These are phyloP conservation scores for Linnaemya vulpina DNA, from an alignment of 2,888 invertebrate species.

Conservation along the genomic window DNA sequence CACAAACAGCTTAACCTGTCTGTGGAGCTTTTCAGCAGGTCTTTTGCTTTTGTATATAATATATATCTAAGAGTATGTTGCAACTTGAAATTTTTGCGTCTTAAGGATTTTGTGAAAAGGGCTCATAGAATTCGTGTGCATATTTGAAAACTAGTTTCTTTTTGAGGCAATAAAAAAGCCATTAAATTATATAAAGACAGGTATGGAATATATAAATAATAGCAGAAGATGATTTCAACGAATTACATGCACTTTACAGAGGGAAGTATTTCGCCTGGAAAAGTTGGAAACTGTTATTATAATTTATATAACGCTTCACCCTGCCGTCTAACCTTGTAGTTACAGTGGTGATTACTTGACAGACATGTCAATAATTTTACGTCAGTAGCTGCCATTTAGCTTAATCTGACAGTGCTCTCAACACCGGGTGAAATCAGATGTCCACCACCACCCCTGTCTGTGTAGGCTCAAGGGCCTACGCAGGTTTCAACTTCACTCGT, in stretches of 20 bases:
- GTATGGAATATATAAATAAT: background rate
- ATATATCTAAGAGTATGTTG: background rate
- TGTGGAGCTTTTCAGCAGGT: background rate
- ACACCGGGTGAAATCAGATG: too few relatives aligned
- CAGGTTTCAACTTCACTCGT: too few relatives aligned
- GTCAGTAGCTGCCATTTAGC: too few relatives aligned
- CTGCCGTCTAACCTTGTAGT: too few relatives aligned
- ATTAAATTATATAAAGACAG: conserved; percentile 4
- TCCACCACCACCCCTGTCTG: too few relatives aligned
- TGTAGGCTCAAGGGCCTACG: too few relatives aligned
- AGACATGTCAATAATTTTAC: too few relatives aligned
- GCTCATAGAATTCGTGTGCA: background rate
- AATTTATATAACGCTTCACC: too few relatives aligned
- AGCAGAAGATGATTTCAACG: background rate
- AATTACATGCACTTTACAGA: background rate
- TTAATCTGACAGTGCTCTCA: too few relatives aligned
- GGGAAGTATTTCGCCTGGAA: too few relatives aligned
- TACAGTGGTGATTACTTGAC: too few relatives aligned
- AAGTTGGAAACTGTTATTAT: too few relatives aligned
- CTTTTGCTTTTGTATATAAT: background rate
- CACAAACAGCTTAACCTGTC: conserved; percentile 22
- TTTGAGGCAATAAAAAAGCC: conserved; percentile 33
- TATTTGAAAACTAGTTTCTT: conserved; percentile 2
- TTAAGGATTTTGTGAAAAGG: background rate
- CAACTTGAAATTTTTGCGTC: background rate